Evolutionary conservation across 2,888 invertebrate genomes (phyloP).

Genomic region (Cheilosia variabilis): DNA sequence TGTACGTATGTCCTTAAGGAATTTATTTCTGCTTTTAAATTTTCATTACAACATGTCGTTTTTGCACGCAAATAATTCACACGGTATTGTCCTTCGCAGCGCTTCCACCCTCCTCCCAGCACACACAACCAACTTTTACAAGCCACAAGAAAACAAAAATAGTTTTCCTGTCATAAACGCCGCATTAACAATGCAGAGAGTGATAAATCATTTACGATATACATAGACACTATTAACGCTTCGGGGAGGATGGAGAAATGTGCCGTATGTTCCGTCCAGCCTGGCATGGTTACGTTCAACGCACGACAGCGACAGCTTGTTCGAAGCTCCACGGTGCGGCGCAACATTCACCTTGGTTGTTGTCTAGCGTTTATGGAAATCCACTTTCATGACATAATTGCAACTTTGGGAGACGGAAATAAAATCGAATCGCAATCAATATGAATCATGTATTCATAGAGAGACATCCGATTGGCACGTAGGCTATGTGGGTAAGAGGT

Average conservation of each 20-base stretch:
- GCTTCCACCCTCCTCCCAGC: neutral
- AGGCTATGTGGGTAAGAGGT: slow-evolving; percentile 60
- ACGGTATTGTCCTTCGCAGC: neutral
- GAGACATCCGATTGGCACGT: slow-evolving; percentile 51
- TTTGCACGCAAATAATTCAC: neutral
- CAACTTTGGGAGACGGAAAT: slow-evolving; percentile 60
- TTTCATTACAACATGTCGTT: neutral
- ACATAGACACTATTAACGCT: slow-evolving; percentile 59
- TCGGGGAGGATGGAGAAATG: slow-evolving; percentile 42
- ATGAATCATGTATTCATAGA: slow-evolving; percentile 47
- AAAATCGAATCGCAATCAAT: slow-evolving; percentile 32
- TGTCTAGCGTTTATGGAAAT: slow-evolving; percentile 53
- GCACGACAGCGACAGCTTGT: neutral
- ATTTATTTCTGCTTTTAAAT: no score
- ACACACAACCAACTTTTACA: neutral
- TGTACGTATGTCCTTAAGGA: no score
- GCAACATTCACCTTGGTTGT: slow-evolving; percentile 50
- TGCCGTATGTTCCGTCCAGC: slow-evolving; percentile 21
- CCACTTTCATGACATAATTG: slow-evolving; percentile 69
- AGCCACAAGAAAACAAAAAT: neutral
- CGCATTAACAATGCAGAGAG: slow-evolving; percentile 13
- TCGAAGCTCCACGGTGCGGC: no score
- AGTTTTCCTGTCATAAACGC: slow-evolving; percentile 9
- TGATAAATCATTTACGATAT: slow-evolving; percentile 60
- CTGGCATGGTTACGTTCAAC: slow-evolving; percentile 9